These are phyloP conservation scores for Ctena decussata DNA, from an alignment of 2,888 invertebrate species.

Conservation along the genomic window DNA sequence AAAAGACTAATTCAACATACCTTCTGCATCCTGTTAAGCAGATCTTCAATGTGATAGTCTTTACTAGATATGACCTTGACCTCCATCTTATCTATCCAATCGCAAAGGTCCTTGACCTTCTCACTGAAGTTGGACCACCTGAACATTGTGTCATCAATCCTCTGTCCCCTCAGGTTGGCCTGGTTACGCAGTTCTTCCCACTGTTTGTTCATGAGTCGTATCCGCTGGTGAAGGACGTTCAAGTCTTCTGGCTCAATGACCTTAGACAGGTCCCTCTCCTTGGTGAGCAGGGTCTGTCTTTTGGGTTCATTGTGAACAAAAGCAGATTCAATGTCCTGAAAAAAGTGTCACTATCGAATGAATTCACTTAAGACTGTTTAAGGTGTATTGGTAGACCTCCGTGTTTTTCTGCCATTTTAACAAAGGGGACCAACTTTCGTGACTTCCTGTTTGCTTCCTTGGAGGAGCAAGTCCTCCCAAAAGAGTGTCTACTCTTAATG, in stretches of 20 bases:
- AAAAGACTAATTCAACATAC: constrained; percentile 63
- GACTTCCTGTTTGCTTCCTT: no score
- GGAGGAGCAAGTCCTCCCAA: no score
- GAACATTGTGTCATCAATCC: constrained; percentile 78
- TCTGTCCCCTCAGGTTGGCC: constrained; percentile 73
- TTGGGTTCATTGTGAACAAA: constrained; percentile 78
- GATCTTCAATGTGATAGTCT: constrained; percentile 84
- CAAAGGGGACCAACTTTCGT: no score
- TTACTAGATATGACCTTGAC: constrained; percentile 75
- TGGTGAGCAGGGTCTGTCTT: constrained; percentile 75
- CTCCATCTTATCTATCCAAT: constrained; percentile 83
- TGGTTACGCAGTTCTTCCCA: constrained; percentile 85
- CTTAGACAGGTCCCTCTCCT: constrained; percentile 74
- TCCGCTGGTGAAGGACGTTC: constrained; percentile 83
- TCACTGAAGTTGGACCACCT: constrained; percentile 80
- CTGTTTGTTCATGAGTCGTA: constrained; percentile 84
- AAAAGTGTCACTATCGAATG: no score
- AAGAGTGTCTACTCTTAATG: no score
- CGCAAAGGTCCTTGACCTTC: constrained; percentile 75
- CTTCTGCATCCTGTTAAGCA: constrained; percentile 81
- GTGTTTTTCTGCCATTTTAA: no score
- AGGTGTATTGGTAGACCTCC: no score
- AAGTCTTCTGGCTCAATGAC: constrained; percentile 83
- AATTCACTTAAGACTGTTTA: no score
- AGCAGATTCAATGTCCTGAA: constrained; percentile 81